phyloP scores from a whole-genome alignment of 2,888 invertebrate species.

The Griposia aprilina region DNA sequence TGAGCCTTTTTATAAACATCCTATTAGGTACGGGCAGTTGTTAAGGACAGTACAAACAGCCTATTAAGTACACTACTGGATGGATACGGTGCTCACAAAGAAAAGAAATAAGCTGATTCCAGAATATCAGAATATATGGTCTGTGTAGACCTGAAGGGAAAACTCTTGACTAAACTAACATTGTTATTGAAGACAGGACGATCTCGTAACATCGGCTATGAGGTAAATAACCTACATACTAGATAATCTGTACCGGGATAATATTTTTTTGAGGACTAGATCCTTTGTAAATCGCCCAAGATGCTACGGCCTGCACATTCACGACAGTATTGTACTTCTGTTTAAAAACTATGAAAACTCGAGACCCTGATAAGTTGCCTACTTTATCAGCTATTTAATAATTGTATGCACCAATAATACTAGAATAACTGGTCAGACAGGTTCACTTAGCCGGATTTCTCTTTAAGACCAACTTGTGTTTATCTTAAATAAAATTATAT shows the following conservation, averaged over 20 bases:
- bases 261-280: neutral
- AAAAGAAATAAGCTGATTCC: too few species aligned
- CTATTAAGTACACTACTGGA: too few species aligned
- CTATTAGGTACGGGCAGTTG: neutral
- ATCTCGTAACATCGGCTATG: too few species aligned
- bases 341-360: neutral
- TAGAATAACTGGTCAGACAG: neutral
- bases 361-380: neutral
- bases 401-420: neutral
- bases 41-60: too few species aligned
- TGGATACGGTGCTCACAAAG: neutral
- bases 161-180: neutral
- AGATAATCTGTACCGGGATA: too few species aligned
- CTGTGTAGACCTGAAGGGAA: too few species aligned
- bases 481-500: neutral
- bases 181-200: neutral
- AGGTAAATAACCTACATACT: too few species aligned
- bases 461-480: neutral
- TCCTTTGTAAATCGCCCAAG: neutral
- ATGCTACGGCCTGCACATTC: neutral
- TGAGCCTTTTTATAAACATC: neutral
- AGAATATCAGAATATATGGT: neutral
- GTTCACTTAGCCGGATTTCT: neutral
- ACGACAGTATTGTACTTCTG: neutral
- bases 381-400: neutral